phyloP scores from a whole-genome alignment of 35 echinoderm and acorn worm genomes.

The Ophiothrix spiculata region DNA sequence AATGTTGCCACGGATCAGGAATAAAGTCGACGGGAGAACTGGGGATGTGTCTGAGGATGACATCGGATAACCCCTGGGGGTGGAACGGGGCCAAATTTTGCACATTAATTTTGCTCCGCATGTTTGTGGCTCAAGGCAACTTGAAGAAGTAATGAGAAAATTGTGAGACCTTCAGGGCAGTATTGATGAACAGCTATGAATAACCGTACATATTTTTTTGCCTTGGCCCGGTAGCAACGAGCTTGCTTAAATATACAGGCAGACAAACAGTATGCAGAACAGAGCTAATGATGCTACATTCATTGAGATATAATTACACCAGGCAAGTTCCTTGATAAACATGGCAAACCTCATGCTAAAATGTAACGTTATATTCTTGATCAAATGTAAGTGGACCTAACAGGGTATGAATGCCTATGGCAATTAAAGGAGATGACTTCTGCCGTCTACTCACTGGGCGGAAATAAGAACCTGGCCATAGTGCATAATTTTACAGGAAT shows the following conservation, averaged over 20 bases:
- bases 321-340: slow-evolving; percentile 6
- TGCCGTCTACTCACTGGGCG: no score
- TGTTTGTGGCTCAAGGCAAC: neutral
- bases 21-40: neutral
- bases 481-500: no score
- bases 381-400: neutral
- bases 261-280: slow-evolving; percentile 8
- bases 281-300: neutral
- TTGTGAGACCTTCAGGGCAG: neutral
- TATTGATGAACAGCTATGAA: slow-evolving; percentile 9
- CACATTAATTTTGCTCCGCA: slow-evolving; percentile 12
- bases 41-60: neutral
- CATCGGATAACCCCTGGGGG: neutral
- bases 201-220: neutral
- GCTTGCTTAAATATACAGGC: no score
- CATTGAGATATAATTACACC: neutral
- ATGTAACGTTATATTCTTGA: neutral
- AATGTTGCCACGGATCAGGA: neutral
- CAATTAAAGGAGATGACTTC: neutral
- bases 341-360: neutral
- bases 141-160: slow-evolving; percentile 7
- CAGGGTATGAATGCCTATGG: neutral
- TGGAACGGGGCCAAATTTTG: slow-evolving; percentile 3
- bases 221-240: neutral
- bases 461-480: no score